phyloP scores from a whole-genome alignment of 2,113 vertebrate genomes.

The Varanus komodoensis region DNA sequence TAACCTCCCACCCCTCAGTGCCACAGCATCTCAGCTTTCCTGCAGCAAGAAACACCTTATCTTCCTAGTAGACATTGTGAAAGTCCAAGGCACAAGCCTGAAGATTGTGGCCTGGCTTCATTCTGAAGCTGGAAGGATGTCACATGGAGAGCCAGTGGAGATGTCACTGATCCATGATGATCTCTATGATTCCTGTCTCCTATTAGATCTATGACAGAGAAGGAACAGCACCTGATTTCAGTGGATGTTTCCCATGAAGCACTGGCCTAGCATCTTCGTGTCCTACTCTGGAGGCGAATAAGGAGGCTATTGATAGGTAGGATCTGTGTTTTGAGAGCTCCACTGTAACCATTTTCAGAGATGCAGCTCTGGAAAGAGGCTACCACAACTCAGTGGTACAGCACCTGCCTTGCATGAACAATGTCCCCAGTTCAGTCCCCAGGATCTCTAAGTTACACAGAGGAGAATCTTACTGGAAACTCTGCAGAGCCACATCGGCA shows the following conservation, averaged over 20 bases:
- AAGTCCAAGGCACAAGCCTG: background rate
- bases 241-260: background rate
- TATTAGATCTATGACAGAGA: background rate
- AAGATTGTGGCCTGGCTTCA: background rate
- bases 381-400: too few relatives aligned
- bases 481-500: too few relatives aligned
- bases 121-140: background rate
- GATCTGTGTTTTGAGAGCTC: background rate
- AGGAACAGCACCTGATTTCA: background rate
- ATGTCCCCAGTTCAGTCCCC: too few relatives aligned
- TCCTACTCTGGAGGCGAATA: background rate
- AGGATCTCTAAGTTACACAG: too few relatives aligned
- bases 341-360: background rate
- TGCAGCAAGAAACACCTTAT: background rate
- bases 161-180: background rate
- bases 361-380: background rate
- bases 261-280: background rate
- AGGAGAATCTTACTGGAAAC: too few relatives aligned
- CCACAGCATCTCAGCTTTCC: background rate
- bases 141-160: background rate
- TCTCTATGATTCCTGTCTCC: background rate
- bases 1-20: background rate
- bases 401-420: too few relatives aligned
- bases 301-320: background rate
- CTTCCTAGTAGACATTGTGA: background rate